phyloP scores from a whole-genome alignment of 1,140 invertebrate genomes.

The Psix sp. region DNA sequence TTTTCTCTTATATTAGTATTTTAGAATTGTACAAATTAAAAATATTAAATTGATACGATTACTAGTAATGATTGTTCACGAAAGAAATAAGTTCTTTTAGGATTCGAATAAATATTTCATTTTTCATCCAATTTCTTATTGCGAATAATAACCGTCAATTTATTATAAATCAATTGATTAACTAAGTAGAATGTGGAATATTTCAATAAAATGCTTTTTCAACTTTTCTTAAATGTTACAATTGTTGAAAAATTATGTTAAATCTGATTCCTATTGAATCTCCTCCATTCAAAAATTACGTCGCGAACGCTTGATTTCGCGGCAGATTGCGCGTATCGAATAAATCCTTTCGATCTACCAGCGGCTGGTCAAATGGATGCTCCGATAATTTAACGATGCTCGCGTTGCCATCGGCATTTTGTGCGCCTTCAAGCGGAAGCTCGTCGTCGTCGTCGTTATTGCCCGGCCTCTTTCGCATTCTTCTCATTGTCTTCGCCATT shows the following conservation, averaged over 20 bases:
- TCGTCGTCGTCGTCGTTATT: constrained; percentile 12
- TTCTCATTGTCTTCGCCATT: constrained; percentile 57
- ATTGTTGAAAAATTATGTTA: constrained; percentile 5
- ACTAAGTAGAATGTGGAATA: too few relatives aligned
- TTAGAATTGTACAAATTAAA: too few relatives aligned
- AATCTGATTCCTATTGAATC: constrained; percentile 5
- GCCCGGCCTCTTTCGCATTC: constrained; percentile 16
- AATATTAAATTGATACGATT: too few relatives aligned
- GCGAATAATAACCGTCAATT: too few relatives aligned
- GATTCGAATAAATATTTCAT: too few relatives aligned
- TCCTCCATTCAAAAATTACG: constrained; percentile 30
- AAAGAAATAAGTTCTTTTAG: too few relatives aligned
- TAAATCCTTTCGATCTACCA: constrained; percentile 66
- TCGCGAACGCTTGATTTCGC: constrained; percentile 71
- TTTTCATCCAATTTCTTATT: too few relatives aligned
- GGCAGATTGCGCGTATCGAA: constrained; percentile 75
- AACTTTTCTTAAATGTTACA: not conserved
- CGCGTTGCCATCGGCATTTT: constrained; percentile 19
- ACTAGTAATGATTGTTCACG: too few relatives aligned
- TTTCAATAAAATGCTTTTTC: constrained; percentile 2
- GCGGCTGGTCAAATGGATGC: constrained; percentile 79
- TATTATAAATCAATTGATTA: too few relatives aligned
- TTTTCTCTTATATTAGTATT: too few relatives aligned
- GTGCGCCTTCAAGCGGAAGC: constrained; percentile 39
- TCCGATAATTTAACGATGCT: constrained; percentile 79